phyloP scores from a whole-genome alignment of 2,797 vertebrate species.

The Hoplostethus atlanticus region DNA sequence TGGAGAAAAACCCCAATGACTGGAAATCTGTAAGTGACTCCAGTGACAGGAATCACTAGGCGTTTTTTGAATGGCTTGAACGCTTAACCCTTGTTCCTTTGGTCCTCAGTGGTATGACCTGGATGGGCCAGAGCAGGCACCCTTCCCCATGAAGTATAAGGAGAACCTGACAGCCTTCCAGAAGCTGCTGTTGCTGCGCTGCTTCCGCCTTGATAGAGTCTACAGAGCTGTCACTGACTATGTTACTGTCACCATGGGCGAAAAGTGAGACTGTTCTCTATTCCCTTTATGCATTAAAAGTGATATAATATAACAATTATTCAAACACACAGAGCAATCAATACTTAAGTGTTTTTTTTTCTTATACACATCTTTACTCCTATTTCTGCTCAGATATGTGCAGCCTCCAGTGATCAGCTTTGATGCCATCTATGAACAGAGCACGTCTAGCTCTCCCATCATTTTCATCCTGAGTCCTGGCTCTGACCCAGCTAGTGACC shows the following conservation, averaged over 20 bases:
- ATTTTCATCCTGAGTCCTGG: slow-evolving; percentile 97
- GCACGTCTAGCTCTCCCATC: slow-evolving; percentile 91
- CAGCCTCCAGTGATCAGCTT: slow-evolving; percentile 97
- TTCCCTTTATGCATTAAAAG: not conserved
- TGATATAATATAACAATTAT: not conserved
- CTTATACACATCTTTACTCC: slow-evolving; percentile 11
- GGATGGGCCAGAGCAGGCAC: slow-evolving; percentile 89
- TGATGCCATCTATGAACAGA: slow-evolving; percentile 92
- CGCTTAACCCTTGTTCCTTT: slow-evolving; percentile 6
- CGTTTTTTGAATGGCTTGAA: slow-evolving; percentile 4
- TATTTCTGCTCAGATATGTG: slow-evolving; percentile 88
- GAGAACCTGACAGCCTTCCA: slow-evolving; percentile 88
- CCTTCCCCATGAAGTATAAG: slow-evolving; percentile 87
- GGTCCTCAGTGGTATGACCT: slow-evolving; percentile 92
- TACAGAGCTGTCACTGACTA: slow-evolving; percentile 94
- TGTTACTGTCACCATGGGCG: slow-evolving; percentile 89
- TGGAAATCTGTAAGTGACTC: slow-evolving; percentile 90
- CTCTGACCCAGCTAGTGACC: slow-evolving; percentile 93
- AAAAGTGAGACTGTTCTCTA: slow-evolving; percentile 87
- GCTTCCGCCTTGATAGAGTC: slow-evolving; percentile 94
- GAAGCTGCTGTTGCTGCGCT: slow-evolving; percentile 92
- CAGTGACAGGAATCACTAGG: not conserved
- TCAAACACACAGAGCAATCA: not conserved
- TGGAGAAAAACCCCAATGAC: slow-evolving; percentile 81
- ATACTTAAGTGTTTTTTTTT: not conserved